Base-by-base conservation (phyloP, 2,797 vertebrate genomes). In the Champsocephalus gunnari region DNA sequence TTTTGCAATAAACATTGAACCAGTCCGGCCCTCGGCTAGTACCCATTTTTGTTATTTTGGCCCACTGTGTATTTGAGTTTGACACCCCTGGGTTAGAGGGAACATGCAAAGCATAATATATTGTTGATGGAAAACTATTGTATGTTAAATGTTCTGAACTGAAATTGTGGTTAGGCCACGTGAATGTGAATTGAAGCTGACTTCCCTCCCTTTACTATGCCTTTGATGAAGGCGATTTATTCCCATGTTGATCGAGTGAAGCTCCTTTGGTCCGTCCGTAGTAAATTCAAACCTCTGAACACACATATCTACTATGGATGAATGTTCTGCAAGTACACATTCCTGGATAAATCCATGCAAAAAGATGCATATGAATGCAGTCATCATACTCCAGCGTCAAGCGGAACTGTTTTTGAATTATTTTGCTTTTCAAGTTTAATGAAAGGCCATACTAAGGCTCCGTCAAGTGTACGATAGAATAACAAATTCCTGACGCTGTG, bases 361-460 rank as follows among this genome's bases (percentile, higher is more conserved):
- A 51, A 73, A 55, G 0, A 54, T 61, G 17, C 44, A 49, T 61
- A 14, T 47, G 21, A 71, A 81, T 51, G 48, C 32, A 62, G 47
- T 55, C 53, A 43, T 49, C 17, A 32, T 34, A 44, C 19, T 47
- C 3, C 44, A 56, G 57, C 47, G 24, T 41, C 0, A 4, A 72
- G 38, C 50, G 4, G 53, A 65, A n/a, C 11, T 0, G 21, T 48
- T 74, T 44, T 38, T 45, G 38, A 41, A 45, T 45, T 53, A 32
- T 57, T 56, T 66, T 45, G 34, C 34, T 75, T 54, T 66, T 55
- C 66, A 62, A 66, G 28, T 53, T 49, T 45, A 61, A 63, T 71
- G 21, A 66, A 65, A 73, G 51, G 50, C 50, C 45, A 32, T 63
- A 50, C 57, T 54, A 34, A 60, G 45, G 14, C 62, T 53, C 12